A percentile compares a stretch with the other conserved stretches of the same genome.
These are phyloP conservation scores for Steatocranus sp. DNA, from an alignment of 2,797 vertebrate species.

Conservation along the genomic window DNA sequence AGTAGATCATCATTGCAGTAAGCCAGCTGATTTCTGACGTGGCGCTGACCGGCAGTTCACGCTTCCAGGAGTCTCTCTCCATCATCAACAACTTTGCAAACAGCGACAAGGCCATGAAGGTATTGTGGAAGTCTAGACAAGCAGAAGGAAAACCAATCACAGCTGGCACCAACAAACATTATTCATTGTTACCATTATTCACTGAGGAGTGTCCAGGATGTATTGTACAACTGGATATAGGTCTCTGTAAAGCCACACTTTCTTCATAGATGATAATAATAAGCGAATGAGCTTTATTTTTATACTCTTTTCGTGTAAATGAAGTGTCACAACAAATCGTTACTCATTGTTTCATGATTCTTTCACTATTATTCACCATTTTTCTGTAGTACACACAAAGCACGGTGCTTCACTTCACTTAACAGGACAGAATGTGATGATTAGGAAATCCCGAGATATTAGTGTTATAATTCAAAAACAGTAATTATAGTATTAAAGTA, in stretches of 20 bases:
- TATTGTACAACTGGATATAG: neutral
- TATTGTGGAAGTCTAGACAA: constrained; percentile 32
- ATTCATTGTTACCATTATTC: neutral
- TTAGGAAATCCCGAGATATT: neutral
- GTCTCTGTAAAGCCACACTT: neutral
- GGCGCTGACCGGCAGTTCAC: constrained; percentile 88
- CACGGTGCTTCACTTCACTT: neutral
- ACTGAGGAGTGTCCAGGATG: neutral
- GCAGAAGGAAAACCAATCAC: neutral
- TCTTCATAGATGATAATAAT: accelerated
- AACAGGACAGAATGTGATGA: neutral
- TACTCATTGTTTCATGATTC: neutral
- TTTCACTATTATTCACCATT: neutral
- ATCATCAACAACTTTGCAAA: constrained; percentile 99
- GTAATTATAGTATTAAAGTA: neutral
- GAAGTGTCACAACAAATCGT: neutral
- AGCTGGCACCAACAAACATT: neutral
- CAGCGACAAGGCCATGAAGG: constrained; percentile 96
- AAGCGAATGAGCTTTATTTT: neutral
- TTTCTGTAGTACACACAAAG: neutral
- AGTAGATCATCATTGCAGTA: constrained; percentile 95
- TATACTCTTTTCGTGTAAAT: accelerated
- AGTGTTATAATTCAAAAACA: neutral
- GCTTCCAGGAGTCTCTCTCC: constrained; percentile 96
- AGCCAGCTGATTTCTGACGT: constrained; percentile 96